Conservation (phyloP, 2,797 vertebrate genomes). For the Dromococcyx pavoninus region DNA sequence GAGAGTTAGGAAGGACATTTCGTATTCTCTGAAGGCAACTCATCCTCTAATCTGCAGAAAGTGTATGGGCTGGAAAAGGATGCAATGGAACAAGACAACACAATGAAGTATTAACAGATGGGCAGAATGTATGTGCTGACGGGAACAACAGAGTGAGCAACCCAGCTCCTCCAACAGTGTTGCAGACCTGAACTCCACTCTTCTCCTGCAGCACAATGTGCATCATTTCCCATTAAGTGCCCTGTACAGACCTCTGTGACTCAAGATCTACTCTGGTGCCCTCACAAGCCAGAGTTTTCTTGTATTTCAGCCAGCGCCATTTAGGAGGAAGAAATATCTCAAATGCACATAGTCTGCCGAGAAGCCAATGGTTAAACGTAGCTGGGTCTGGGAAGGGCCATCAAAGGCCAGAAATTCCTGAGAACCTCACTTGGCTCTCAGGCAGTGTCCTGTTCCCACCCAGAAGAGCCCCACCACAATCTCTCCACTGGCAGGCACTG, state of each 20-base stretch:
- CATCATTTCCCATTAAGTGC: neutral
- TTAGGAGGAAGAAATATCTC: neutral
- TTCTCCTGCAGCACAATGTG: neutral
- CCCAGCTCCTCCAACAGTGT: neutral
- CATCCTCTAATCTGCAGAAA: neutral
- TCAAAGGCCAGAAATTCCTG: neutral
- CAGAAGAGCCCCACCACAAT: neutral
- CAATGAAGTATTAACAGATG: neutral
- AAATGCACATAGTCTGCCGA: neutral
- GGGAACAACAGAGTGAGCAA: neutral
- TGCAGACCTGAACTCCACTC: neutral
- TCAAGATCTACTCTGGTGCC: neutral
- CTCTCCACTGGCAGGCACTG: neutral
- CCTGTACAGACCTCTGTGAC: neutral
- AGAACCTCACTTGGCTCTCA: neutral
- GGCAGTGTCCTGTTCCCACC: neutral
- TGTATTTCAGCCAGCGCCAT: neutral
- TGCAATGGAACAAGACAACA: neutral
- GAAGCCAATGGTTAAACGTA: neutral
- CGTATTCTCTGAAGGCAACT: neutral
- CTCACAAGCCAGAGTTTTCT: neutral
- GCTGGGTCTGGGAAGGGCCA: neutral
- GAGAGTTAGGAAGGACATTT: neutral
- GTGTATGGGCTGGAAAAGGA: neutral
- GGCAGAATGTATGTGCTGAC: neutral